Evolutionary conservation across 1,140 invertebrate genomes (phyloP).

Genomic region (Cyclargus thomasi): DNA sequence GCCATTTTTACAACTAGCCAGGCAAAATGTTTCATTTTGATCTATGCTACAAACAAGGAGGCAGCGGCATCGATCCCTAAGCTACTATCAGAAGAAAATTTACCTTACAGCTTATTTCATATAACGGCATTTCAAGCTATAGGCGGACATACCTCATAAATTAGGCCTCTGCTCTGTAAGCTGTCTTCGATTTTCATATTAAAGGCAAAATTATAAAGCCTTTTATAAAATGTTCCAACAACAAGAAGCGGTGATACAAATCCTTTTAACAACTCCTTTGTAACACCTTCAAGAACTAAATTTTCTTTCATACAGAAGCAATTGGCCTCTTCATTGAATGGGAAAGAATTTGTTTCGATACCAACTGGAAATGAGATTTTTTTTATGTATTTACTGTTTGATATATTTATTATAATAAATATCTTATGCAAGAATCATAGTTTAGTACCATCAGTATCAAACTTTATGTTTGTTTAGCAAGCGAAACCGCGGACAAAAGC

Average conservation of each 20-base stretch:
- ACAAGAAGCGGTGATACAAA: conserved; percentile 52
- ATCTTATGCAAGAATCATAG: no score
- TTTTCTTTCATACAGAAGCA: conserved; percentile 56
- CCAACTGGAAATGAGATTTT: conserved; percentile 58
- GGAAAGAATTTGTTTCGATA: conserved; percentile 65
- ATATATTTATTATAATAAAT: no score
- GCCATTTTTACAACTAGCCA: no score
- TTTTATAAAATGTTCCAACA: conserved; percentile 63
- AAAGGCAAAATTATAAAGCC: conserved; percentile 61
- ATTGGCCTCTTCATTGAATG: conserved; percentile 47
- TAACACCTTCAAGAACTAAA: conserved; percentile 63
- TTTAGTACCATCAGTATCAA: no score
- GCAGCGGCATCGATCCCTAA: no score
- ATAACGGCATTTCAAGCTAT: no score
- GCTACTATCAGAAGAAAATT: no score
- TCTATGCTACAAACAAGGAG: no score
- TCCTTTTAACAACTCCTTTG: conserved; percentile 44
- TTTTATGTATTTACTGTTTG: background rate
- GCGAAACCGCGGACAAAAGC: no score
- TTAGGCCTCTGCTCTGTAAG: conserved; percentile 57
- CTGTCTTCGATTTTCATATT: conserved; percentile 51
- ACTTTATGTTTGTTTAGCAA: no score
- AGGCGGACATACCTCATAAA: conserved; percentile 58
- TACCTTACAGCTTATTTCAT: no score
- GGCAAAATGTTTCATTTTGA: no score